Percentiles rank a stretch among this genome's conserved stretches.
These are phyloP conservation scores for Drosophila diplacantha DNA, from an alignment of 2,888 invertebrate genomes.

Conservation along the genomic window DNA sequence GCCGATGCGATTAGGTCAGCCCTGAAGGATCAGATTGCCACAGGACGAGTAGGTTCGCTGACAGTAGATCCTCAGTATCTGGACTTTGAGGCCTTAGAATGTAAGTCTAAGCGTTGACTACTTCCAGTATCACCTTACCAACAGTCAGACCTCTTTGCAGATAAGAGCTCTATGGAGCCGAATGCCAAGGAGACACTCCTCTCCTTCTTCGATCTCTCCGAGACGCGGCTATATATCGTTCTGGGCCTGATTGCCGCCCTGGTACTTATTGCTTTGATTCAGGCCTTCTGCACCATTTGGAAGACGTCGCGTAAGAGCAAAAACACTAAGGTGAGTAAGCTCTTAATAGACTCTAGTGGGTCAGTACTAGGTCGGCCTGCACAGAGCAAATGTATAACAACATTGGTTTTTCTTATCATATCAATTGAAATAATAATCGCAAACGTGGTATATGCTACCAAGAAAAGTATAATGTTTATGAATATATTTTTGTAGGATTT, in stretches of 20 bases:
- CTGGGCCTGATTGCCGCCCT: constrained; percentile 89
- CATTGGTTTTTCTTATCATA: constrained; percentile 3
- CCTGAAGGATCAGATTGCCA: constrained; percentile 84
- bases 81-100: constrained; percentile 84
- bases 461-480: neutral
- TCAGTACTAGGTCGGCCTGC: constrained; percentile 11
- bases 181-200: constrained; percentile 74
- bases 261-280: constrained; percentile 87
- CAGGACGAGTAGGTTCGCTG: constrained; percentile 87
- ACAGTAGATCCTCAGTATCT: constrained; percentile 89
- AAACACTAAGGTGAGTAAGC: constrained; percentile 83
- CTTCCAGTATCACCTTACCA: neutral
- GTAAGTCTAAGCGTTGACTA: constrained; percentile 79
- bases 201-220: constrained; percentile 83
- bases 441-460: neutral
- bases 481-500: neutral
- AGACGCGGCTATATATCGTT: constrained; percentile 88
- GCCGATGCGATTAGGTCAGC: constrained; percentile 79
- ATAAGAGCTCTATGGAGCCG: constrained; percentile 59
- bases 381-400: constrained; percentile 11
- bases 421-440: neutral
- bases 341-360: neutral
- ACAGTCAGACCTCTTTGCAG: constrained; percentile 40
- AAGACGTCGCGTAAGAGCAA: constrained; percentile 81
- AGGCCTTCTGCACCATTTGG: constrained; percentile 90